Evolutionary conservation across 2,888 invertebrate species (phyloP).

Genomic region (Scaeva pyrastri): DNA sequence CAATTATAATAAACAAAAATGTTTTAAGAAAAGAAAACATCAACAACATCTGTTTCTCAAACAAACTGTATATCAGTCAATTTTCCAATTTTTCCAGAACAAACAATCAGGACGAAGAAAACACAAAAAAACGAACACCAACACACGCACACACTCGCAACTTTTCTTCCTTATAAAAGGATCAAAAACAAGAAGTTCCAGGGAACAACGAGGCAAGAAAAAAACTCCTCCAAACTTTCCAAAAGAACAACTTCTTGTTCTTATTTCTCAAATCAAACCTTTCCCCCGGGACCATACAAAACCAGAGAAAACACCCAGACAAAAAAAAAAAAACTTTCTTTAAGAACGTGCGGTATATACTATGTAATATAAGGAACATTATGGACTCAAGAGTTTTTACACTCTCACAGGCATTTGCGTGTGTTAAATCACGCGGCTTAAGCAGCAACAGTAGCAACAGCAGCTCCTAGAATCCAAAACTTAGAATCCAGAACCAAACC

Average conservation of each 20-base stretch:
- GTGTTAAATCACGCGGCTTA: conserved; percentile 71
- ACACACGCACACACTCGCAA: not conserved
- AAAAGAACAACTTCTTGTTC: conserved; percentile 16
- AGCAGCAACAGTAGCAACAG: conserved; percentile 37
- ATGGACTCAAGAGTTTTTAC: conserved; percentile 58
- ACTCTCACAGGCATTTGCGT: conserved; percentile 64
- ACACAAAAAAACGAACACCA: not conserved
- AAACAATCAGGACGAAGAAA: conserved; percentile 35
- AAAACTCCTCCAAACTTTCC: conserved; percentile 15
- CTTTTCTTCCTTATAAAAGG: conserved; percentile 31
- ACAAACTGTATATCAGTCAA: conserved; percentile 49
- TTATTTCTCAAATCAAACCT: not conserved
- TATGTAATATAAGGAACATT: conserved; percentile 57
- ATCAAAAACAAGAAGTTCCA: conserved; percentile 3
- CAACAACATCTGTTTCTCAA: conserved; percentile 68
- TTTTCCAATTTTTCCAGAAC: conserved; percentile 19
- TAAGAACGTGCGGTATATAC: conserved; percentile 47
- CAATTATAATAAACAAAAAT: not conserved
- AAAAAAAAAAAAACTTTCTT: conserved; percentile 47
- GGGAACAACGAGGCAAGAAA: not conserved
- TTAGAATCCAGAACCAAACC: no score
- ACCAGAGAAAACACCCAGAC: conserved; percentile 4
- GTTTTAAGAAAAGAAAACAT: not conserved
- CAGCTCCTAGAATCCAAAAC: not conserved
- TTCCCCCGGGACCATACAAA: conserved; percentile 13